Percentiles rank a stretch among this genome's conserved stretches.
phyloP scores from a whole-genome alignment of 2,797 vertebrate species.

The Pangasius larnaudii region DNA sequence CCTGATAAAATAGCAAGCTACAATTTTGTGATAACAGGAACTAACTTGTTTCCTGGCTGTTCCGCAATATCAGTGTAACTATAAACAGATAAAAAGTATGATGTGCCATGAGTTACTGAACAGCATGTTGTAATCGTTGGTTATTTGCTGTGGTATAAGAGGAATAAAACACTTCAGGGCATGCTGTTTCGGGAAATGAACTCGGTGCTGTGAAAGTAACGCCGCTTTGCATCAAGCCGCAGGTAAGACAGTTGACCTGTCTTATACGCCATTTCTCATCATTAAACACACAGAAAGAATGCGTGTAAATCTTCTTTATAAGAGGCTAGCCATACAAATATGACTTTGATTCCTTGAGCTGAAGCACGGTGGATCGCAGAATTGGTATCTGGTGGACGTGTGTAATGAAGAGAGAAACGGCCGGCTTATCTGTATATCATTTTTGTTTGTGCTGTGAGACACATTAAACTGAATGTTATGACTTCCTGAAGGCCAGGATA shows the following conservation, averaged over 20 bases:
- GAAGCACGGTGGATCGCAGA: neutral
- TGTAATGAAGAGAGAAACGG: neutral
- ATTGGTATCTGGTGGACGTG: neutral
- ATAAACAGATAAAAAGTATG: no score
- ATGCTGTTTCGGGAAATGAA: no score
- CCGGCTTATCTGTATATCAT: neutral
- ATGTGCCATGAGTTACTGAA: no score
- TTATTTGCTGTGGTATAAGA: no score
- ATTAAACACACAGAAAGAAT: neutral
- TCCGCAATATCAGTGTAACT: neutral
- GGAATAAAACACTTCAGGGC: no score
- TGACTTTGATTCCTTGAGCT: neutral
- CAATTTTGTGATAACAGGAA: neutral
- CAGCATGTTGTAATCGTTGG: no score
- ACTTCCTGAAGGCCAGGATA: neutral
- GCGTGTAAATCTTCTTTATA: neutral
- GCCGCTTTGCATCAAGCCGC: no score
- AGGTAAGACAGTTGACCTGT: neutral
- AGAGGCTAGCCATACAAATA: neutral
- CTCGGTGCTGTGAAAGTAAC: no score
- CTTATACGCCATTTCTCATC: neutral
- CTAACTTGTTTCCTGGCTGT: neutral
- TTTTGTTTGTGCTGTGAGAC: neutral
- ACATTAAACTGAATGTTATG: neutral
- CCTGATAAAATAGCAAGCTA: neutral